Evolutionary conservation across 2,888 invertebrate genomes (phyloP).

Genomic region (Mellilla xanthometata): DNA sequence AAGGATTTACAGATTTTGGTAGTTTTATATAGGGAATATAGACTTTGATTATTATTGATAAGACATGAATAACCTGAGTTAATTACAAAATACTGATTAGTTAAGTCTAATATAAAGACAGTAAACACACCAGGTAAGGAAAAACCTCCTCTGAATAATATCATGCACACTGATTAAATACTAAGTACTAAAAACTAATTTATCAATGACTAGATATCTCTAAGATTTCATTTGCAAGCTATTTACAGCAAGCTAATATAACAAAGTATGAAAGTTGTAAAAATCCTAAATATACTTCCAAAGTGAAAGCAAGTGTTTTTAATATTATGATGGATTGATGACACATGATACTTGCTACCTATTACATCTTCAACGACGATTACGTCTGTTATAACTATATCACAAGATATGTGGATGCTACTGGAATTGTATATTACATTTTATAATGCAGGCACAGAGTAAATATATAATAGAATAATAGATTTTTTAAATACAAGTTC

Average conservation of each 20-base stretch:
- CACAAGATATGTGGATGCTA: too few species aligned
- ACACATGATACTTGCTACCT: too few species aligned
- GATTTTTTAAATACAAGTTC: too few species aligned
- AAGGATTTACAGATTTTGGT: too few species aligned
- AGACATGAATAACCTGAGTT: constrained; percentile 23
- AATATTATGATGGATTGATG: too few species aligned
- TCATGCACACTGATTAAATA: constrained; percentile 30
- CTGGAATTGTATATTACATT: too few species aligned
- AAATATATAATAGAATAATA: too few species aligned
- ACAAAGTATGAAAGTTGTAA: constrained; percentile 10
- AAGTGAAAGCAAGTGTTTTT: too few species aligned
- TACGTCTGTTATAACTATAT: too few species aligned
- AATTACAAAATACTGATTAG: constrained; percentile 22
- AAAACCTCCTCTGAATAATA: constrained; percentile 33
- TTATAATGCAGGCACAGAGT: too few species aligned
- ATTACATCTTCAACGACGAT: too few species aligned
- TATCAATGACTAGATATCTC: constrained; percentile 41
- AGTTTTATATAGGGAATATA: neutral
- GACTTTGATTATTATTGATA: neutral
- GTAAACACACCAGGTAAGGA: constrained; percentile 53
- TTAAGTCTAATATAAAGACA: constrained; percentile 29
- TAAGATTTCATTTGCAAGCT: constrained; percentile 42
- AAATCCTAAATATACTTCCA: too few species aligned
- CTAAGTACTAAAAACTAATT: constrained; percentile 17
- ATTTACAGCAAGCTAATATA: constrained; percentile 50